These are phyloP conservation scores for Autographa gamma DNA, from an alignment of 2,888 invertebrate species.

Conservation along the genomic window DNA sequence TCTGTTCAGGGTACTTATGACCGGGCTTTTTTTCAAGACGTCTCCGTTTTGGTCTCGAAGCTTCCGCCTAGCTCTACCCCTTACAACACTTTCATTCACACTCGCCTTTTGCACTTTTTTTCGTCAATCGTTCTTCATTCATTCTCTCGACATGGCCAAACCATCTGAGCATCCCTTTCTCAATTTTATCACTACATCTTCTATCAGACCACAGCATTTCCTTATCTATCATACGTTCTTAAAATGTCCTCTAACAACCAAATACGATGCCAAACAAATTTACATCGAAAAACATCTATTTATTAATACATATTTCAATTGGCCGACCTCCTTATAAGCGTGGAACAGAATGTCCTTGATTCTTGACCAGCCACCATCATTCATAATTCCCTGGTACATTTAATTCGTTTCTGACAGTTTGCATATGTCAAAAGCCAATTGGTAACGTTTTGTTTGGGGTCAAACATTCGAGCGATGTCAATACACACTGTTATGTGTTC, in stretches of 20 bases:
- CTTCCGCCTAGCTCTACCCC: too few species aligned
- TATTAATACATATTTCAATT: constrained; percentile 45
- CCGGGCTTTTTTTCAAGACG: too few species aligned
- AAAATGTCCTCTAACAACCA: background rate
- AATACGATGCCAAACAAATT: constrained; percentile 23
- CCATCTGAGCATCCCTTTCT: too few species aligned
- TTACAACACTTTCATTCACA: too few species aligned
- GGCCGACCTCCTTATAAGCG: constrained; percentile 50
- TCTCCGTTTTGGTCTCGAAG: too few species aligned
- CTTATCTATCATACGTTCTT: background rate
- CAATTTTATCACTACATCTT: too few species aligned
- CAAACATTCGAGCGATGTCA: constrained; percentile 58
- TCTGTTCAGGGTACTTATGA: too few species aligned
- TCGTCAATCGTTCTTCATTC: too few species aligned
- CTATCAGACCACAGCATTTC: too few species aligned
- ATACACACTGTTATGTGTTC: constrained; percentile 46
- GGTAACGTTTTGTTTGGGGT: constrained; percentile 54
- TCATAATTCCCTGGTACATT: constrained; percentile 65
- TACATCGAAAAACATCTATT: constrained; percentile 10
- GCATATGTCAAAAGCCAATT: constrained; percentile 67
- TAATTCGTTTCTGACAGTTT: constrained; percentile 71
- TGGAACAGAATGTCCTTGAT: constrained; percentile 66
- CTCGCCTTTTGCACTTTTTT: too few species aligned
- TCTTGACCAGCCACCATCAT: constrained; percentile 64
- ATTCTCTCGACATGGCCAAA: too few species aligned